Conservation (phyloP, 2,113 vertebrate species). For the Ailuropoda melanoleuca region DNA sequence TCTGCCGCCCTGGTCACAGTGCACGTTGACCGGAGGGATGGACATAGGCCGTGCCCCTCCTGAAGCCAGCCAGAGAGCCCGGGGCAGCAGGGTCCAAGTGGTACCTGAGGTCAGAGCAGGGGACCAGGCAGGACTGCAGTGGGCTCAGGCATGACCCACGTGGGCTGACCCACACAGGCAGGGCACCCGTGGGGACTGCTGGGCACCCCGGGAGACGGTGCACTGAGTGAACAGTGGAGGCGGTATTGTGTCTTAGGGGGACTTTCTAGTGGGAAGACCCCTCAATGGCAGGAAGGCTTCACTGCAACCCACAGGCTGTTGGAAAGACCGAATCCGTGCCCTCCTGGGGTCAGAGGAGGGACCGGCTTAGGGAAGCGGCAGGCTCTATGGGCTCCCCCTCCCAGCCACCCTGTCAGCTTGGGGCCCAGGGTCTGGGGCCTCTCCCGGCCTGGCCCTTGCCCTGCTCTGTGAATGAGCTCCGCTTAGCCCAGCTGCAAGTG, state of each 20-base stretch:
- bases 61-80: neutral
- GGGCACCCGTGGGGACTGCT: neutral
- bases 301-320: rapidly evolving
- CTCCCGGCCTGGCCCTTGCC: neutral
- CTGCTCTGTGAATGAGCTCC: rapidly evolving
- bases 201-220: rapidly evolving
- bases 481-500: neutral
- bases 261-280: too few relatives aligned
- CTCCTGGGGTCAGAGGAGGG: neutral
- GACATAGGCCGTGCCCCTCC: too few relatives aligned
- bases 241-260: neutral
- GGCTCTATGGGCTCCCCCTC: too few relatives aligned
- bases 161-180: rapidly evolving
- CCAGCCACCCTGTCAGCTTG: too few relatives aligned
- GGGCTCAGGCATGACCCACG: rapidly evolving
- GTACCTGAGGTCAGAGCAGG: neutral
- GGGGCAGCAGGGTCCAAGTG: rapidly evolving
- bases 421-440: neutral
- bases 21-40: rapidly evolving
- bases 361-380: rapidly evolving
- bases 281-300: neutral
- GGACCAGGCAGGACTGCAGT: rapidly evolving
- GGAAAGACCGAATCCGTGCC: neutral
- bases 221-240: rapidly evolving
- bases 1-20: neutral